Percentiles rank a stretch among this genome's conserved stretches.
These are phyloP conservation scores for Zygaena filipendulae DNA, from an alignment of 2,888 invertebrate species.

Conservation along the genomic window DNA sequence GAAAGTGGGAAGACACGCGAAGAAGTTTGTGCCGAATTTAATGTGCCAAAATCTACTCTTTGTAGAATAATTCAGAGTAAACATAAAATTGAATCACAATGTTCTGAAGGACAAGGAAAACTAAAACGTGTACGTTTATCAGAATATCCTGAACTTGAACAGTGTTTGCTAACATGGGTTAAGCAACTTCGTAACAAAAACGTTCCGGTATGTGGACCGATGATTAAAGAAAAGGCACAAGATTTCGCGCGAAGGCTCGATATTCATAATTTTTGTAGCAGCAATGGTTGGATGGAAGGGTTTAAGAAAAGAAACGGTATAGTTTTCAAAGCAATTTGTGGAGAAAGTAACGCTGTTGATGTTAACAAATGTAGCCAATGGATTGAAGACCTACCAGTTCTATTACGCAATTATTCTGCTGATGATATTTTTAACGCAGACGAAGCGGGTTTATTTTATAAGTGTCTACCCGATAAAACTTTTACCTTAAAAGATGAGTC, in stretches of 20 bases:
- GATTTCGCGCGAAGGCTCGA: constrained; percentile 16
- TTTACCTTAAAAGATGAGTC: constrained; percentile 15
- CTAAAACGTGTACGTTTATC: no score
- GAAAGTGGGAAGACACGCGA: no score
- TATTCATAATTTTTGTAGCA: constrained; percentile 19
- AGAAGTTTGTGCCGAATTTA: no score
- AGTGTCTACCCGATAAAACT: constrained; percentile 16
- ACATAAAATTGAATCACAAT: no score
- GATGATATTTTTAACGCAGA: constrained; percentile 16
- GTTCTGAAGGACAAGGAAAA: no score
- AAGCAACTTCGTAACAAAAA: constrained; percentile 10
- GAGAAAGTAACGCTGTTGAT: constrained; percentile 16
- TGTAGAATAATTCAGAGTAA: no score
- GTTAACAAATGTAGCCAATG: constrained; percentile 16
- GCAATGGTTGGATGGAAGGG: constrained; percentile 18
- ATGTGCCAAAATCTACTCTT: no score
- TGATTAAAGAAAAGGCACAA: constrained; percentile 15
- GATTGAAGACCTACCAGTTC: constrained; percentile 15
- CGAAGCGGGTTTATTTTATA: constrained; percentile 13
- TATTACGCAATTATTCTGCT: constrained; percentile 12
- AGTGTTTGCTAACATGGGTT: no score
- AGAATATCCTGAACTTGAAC: no score
- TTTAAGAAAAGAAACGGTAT: constrained; percentile 18
- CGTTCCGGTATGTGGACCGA: constrained; percentile 12
- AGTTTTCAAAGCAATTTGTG: constrained; percentile 17